Conservation (phyloP, 2,888 invertebrate species). For the Eremobia ochroleuca region DNA sequence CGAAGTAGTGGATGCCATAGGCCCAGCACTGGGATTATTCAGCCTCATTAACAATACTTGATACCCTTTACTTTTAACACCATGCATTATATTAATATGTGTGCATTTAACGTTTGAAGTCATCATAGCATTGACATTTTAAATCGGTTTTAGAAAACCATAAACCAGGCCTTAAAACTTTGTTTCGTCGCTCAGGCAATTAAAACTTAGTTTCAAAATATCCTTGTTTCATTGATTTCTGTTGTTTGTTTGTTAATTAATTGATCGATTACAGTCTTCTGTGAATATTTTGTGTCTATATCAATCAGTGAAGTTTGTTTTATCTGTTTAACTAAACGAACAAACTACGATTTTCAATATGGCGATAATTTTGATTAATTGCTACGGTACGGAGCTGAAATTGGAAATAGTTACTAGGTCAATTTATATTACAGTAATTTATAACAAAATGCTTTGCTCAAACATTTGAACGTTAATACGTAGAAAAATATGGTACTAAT, state of each 20-base stretch:
- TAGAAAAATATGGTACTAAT: slow-evolving; percentile 15
- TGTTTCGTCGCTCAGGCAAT: slow-evolving; percentile 27
- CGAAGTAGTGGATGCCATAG: neutral
- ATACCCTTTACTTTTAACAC: neutral
- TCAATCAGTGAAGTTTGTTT: slow-evolving; percentile 51
- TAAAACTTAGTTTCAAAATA: slow-evolving; percentile 32
- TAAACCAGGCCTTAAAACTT: neutral
- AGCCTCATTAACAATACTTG: neutral
- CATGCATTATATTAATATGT: neutral
- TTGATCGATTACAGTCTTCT: slow-evolving; percentile 54
- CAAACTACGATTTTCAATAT: slow-evolving; percentile 41
- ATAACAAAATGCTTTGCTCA: slow-evolving; percentile 44
- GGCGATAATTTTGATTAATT: slow-evolving; percentile 55
- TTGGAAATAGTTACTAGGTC: slow-evolving; percentile 12
- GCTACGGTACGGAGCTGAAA: slow-evolving; percentile 12
- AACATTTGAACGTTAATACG: slow-evolving; percentile 15
- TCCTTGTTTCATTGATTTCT: slow-evolving; percentile 43
- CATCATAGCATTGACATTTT: neutral
- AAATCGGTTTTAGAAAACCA: neutral
- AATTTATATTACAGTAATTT: slow-evolving; percentile 18
- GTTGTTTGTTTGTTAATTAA: slow-evolving; percentile 65
- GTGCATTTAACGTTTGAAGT: neutral
- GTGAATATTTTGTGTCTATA: slow-evolving; percentile 64
- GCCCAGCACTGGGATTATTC: neutral
- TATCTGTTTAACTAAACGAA: slow-evolving; percentile 48